Conservation (phyloP, 2,888 invertebrate genomes). For the Cynaeus angustus region DNA sequence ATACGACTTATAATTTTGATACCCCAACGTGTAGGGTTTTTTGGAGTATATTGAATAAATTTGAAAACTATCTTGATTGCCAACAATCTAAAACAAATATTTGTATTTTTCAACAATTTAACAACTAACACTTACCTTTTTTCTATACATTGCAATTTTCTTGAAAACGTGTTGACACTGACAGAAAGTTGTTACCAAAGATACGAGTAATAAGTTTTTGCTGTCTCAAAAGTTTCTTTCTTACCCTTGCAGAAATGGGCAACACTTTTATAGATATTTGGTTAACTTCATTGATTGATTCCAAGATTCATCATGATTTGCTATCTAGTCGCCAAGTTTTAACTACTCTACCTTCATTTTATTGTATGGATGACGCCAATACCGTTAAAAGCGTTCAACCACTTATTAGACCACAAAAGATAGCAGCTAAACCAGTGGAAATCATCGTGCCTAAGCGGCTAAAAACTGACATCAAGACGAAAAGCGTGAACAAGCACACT, state of each 20-base stretch:
- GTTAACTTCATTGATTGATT: neutral
- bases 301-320: neutral
- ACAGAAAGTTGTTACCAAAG: slow-evolving; percentile 15
- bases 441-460: no score
- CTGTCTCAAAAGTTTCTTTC: neutral
- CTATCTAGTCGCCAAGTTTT: neutral
- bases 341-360: neutral
- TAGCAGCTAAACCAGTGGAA: no score
- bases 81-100: slow-evolving; percentile 21
- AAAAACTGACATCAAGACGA: no score
- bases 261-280: slow-evolving; percentile 19
- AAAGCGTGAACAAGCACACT: no score
- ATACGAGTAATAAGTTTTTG: slow-evolving; percentile 1
- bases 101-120: neutral
- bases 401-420: no score
- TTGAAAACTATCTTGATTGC: slow-evolving; percentile 25
- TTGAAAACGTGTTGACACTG: slow-evolving; percentile 30
- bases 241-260: slow-evolving; percentile 24
- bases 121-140: slow-evolving; percentile 12
- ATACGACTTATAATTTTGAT: neutral
- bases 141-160: slow-evolving; percentile 32
- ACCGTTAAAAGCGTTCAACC: no score
- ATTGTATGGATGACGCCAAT: no score
- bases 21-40: slow-evolving; percentile 6
- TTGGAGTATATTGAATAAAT: slow-evolving; percentile 24